Percentiles rank a stretch among this genome's conserved stretches.
phyloP scores from a whole-genome alignment of 2,113 vertebrate species.

The Emydocephalus ijimae region DNA sequence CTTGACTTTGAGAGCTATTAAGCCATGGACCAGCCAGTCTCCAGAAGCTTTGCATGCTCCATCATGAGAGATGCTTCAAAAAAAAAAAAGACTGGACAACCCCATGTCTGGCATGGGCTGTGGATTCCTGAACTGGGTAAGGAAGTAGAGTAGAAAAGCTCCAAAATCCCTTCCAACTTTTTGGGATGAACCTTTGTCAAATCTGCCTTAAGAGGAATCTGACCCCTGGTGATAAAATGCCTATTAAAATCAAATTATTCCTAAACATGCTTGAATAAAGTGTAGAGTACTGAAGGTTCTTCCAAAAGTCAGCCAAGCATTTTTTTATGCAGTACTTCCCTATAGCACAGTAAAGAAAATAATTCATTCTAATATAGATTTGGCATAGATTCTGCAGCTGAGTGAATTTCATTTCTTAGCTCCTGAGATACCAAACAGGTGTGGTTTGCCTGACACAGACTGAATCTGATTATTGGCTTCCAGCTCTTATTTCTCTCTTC shows the following conservation, averaged over 20 bases:
- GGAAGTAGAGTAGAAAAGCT: background rate
- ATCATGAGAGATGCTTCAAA: background rate
- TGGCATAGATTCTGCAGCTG: slow-evolving; percentile 15
- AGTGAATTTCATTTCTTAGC: slow-evolving; percentile 24
- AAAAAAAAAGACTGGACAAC: background rate
- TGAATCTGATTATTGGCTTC: slow-evolving; percentile 55
- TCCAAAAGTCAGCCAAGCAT: background rate
- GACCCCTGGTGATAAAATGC: background rate
- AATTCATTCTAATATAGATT: background rate
- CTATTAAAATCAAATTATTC: background rate
- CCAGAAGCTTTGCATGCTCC: background rate
- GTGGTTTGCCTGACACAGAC: slow-evolving; percentile 38
- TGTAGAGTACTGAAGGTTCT: background rate
- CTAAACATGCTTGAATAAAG: background rate
- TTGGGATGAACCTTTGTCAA: background rate
- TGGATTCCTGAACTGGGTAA: background rate
- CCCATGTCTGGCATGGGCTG: background rate
- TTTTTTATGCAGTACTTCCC: background rate
- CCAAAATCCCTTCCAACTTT: background rate
- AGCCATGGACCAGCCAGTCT: background rate
- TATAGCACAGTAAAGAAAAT: background rate
- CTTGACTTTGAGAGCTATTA: background rate
- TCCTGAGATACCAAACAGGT: slow-evolving; percentile 32
- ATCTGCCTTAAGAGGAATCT: background rate
- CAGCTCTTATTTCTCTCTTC: slow-evolving; percentile 53